A percentile compares a stretch with the other conserved stretches of the same genome.
Conservation (phyloP, 1,140 invertebrate genomes). For the Caenorhabditis brenneri region DNA sequence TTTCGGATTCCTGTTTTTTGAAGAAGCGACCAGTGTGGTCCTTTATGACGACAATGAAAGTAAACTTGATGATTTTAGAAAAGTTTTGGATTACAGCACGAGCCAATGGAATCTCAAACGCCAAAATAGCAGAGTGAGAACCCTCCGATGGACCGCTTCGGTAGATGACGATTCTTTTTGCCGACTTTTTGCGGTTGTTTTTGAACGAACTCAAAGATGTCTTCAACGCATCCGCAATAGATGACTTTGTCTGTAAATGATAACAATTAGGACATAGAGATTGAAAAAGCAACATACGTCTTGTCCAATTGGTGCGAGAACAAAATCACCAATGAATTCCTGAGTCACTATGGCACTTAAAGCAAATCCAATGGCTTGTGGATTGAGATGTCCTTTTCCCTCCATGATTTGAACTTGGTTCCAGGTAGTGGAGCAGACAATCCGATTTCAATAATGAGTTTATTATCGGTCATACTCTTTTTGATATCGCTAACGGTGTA, state of each 20-base stretch:
- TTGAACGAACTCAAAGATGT: background rate
- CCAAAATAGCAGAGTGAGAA: slow-evolving; percentile 44
- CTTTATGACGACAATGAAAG: slow-evolving; percentile 54
- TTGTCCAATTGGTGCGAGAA: slow-evolving; percentile 40
- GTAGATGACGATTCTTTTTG: slow-evolving; percentile 54
- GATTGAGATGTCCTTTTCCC: background rate
- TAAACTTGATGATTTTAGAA: slow-evolving; percentile 43
- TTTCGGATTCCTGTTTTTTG: slow-evolving; percentile 37
- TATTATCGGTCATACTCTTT: slow-evolving; percentile 37
- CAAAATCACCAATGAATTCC: slow-evolving; percentile 58
- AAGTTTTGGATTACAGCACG: background rate
- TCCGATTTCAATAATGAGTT: slow-evolving; percentile 55
- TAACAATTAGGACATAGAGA: background rate
- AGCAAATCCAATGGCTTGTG: slow-evolving; percentile 52
- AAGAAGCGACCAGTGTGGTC: slow-evolving; percentile 51
- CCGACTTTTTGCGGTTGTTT: background rate
- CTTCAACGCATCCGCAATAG: slow-evolving; percentile 40
- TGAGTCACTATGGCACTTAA: slow-evolving; percentile 46
- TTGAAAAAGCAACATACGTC: slow-evolving; percentile 29
- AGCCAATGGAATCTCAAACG: slow-evolving; percentile 48
- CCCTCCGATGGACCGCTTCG: slow-evolving; percentile 54
- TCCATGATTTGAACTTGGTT: background rate
- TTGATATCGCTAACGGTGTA: background rate
- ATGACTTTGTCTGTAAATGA: slow-evolving; percentile 23
- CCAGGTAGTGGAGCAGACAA: slow-evolving; percentile 52